Percentiles rank a stretch among this genome's conserved stretches.
phyloP scores from a whole-genome alignment of 1,140 invertebrate genomes.

The Thereuonema tuberculata region DNA sequence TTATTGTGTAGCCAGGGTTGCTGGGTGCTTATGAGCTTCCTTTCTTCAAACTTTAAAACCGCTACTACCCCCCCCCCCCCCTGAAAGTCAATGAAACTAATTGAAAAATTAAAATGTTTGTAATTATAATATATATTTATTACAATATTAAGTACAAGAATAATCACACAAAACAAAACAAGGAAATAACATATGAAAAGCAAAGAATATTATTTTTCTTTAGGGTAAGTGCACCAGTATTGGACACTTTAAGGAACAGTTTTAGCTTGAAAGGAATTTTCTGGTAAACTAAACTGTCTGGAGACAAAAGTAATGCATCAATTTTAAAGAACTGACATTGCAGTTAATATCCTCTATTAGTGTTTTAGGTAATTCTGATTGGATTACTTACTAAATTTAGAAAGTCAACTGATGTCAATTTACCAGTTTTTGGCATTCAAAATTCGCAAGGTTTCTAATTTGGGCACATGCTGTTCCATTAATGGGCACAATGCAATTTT shows the following conservation, averaged over 20 bases:
- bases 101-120: too few species aligned
- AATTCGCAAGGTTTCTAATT: too few species aligned
- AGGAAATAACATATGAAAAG: not conserved
- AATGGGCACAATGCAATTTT: not conserved
- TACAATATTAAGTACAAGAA: too few species aligned
- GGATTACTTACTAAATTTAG: not conserved
- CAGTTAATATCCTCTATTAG: not conserved
- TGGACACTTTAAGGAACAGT: not conserved
- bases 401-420: not conserved
- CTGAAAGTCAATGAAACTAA: too few species aligned
- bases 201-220: not conserved
- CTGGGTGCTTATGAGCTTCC: too few species aligned
- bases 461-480: not conserved
- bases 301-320: not conserved
- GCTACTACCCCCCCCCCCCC: too few species aligned
- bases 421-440: too few species aligned
- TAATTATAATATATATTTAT: too few species aligned
- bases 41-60: too few species aligned
- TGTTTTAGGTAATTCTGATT: not conserved
- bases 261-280: not conserved
- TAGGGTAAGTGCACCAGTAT: not conserved
- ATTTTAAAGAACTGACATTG: too few species aligned
- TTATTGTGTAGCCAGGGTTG: too few species aligned
- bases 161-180: too few species aligned
- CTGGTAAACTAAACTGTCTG: not conserved